Evolutionary conservation across 2,113 vertebrate species (phyloP).

Genomic region (Chlorodrepanis virens): DNA sequence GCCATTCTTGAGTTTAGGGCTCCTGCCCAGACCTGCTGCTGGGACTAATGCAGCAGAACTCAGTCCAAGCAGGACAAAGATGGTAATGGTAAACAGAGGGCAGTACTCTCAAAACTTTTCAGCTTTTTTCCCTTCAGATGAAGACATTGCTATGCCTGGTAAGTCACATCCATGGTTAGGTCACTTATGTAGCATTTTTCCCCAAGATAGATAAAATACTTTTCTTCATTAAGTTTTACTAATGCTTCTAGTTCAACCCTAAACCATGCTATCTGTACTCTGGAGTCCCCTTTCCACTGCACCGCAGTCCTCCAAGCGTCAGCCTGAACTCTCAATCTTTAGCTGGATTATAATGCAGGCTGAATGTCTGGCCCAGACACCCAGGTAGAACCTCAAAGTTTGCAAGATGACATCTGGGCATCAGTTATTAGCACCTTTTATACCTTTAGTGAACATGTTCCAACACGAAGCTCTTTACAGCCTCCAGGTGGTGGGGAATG

Average conservation of each 20-base stretch:
- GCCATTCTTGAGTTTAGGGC: neutral
- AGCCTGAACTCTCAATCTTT: neutral
- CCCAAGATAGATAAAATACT: neutral
- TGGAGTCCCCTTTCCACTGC: neutral
- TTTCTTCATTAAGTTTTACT: neutral
- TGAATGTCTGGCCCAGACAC: neutral
- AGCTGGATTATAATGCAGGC: neutral
- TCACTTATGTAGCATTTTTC: neutral
- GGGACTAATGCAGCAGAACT: neutral
- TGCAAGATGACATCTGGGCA: neutral
- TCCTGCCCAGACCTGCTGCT: neutral
- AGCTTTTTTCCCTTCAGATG: neutral
- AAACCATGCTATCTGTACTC: neutral
- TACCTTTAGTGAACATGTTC: neutral
- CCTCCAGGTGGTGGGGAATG: neutral
- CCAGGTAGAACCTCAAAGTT: neutral
- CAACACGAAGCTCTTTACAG: neutral
- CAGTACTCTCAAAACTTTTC: neutral
- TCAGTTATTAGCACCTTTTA: neutral
- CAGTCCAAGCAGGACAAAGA: neutral
- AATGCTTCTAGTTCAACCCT: neutral
- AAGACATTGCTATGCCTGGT: accelerated
- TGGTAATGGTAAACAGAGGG: neutral
- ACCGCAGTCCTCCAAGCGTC: neutral
- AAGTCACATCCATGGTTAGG: neutral